Evolutionary conservation across 2,113 vertebrate genomes (phyloP).

Genomic region (Prolemur simus): DNA sequence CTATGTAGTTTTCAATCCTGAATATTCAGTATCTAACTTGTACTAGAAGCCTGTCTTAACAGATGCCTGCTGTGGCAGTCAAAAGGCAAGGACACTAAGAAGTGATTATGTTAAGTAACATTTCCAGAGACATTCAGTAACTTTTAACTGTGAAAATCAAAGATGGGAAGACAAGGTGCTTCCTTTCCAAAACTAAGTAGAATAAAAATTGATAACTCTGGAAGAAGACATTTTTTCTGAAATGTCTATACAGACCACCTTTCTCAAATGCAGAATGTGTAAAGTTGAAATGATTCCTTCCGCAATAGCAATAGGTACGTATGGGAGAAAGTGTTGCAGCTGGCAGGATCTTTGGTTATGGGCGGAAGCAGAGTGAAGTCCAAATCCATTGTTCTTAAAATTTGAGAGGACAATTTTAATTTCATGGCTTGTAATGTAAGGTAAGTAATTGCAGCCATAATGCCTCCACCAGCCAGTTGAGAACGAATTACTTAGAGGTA

Average conservation of each 20-base stretch:
- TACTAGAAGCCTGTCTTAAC: neutral
- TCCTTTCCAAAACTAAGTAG: neutral
- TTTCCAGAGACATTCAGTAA: neutral
- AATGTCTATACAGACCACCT: neutral
- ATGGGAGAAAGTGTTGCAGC: too few species aligned
- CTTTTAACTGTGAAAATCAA: neutral
- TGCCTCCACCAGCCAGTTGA: too few species aligned
- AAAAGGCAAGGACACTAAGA: neutral
- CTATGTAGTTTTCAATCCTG: neutral
- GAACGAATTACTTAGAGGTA: rapidly evolving
- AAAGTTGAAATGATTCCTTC: too few species aligned
- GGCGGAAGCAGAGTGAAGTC: neutral
- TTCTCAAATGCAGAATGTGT: neutral
- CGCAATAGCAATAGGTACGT: rapidly evolving
- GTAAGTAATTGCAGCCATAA: neutral
- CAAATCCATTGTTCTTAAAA: too few species aligned
- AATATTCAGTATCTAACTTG: rapidly evolving
- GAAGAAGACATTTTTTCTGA: neutral
- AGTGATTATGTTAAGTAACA: neutral
- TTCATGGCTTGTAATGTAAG: neutral
- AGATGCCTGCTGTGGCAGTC: neutral
- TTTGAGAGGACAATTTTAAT: neutral
- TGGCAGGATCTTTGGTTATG: neutral
- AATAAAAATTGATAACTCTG: neutral
- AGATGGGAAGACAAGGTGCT: neutral